Percentiles rank a stretch among this genome's conserved stretches.
Evolutionary conservation across 2,888 invertebrate species (phyloP).

Genomic region (Pachydiplax longipennis): DNA sequence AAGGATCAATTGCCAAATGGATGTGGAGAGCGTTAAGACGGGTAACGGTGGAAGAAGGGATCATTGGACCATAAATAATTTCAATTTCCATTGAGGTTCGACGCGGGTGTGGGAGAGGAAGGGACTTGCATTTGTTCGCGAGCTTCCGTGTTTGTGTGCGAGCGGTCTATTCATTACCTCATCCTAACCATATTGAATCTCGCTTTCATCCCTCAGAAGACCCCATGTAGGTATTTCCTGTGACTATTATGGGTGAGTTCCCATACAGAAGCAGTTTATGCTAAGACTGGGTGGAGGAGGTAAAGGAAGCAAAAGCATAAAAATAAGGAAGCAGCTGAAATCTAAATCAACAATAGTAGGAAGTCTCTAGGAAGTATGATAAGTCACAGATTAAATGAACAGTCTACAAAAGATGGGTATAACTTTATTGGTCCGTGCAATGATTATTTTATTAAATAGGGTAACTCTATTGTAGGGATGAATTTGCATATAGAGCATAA

Average conservation of each 20-base stretch:
- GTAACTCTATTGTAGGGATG: too few relatives aligned
- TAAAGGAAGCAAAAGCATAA: neutral
- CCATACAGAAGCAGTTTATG: neutral
- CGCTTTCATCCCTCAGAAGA: neutral
- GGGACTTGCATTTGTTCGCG: neutral
- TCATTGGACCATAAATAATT: neutral
- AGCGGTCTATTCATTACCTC: neutral
- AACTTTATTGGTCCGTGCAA: too few relatives aligned
- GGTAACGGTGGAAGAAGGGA: neutral
- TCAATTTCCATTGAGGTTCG: neutral
- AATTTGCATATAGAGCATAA: too few relatives aligned
- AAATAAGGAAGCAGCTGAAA: neutral
- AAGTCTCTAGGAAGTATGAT: too few relatives aligned
- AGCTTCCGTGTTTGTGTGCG: neutral
- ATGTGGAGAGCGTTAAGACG: neutral
- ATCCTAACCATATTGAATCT: constrained; percentile 23
- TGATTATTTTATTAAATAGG: too few relatives aligned
- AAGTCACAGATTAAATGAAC: too few relatives aligned
- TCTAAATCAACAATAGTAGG: too few relatives aligned
- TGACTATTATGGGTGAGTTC: neutral
- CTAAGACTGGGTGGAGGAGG: neutral
- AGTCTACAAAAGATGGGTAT: too few relatives aligned
- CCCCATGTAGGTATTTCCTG: neutral
- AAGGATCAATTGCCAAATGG: neutral
- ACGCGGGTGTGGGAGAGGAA: neutral